Percentiles rank a stretch among this genome's conserved stretches.
Evolutionary conservation across 2,888 invertebrate species (phyloP).

Genomic region (Stegophylla sp.): DNA sequence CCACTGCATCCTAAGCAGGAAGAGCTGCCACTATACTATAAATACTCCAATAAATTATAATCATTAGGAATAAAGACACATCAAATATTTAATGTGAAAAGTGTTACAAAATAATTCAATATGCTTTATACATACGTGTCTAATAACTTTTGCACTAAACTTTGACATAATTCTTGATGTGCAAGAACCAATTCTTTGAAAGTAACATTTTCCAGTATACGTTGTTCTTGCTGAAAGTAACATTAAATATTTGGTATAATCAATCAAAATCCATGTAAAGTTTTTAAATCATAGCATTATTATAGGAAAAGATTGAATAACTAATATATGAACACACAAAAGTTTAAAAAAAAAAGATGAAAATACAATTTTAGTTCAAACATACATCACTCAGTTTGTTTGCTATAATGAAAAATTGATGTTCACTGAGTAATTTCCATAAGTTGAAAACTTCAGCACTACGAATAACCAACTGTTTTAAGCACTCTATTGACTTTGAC

Average conservation of each 20-base stretch:
- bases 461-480: conserved; percentile 77
- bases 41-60: too few species aligned
- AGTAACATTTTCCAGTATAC: conserved; percentile 69
- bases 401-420: conserved; percentile 84
- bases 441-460: conserved; percentile 89
- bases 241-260: conserved; percentile 60
- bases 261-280: neutral
- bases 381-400: conserved; percentile 67
- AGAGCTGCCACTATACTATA: too few species aligned
- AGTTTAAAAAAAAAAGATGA: neutral
- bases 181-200: conserved; percentile 79
- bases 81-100: too few species aligned
- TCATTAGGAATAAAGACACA: too few species aligned
- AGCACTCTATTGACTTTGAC: conserved; percentile 77
- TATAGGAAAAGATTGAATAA: too few species aligned
- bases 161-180: conserved; percentile 77
- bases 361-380: neutral
- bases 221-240: conserved; percentile 68
- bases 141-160: conserved; percentile 83
- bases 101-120: neutral
- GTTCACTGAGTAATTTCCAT: conserved; percentile 91
- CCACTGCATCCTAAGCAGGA: too few species aligned
- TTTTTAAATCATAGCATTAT: neutral
- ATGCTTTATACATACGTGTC: conserved; percentile 68
- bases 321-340: too few species aligned